Evolutionary conservation across 64 coral and sea anemone genomes (phyloP).

Genomic region (Cladopsammia gracilis): DNA sequence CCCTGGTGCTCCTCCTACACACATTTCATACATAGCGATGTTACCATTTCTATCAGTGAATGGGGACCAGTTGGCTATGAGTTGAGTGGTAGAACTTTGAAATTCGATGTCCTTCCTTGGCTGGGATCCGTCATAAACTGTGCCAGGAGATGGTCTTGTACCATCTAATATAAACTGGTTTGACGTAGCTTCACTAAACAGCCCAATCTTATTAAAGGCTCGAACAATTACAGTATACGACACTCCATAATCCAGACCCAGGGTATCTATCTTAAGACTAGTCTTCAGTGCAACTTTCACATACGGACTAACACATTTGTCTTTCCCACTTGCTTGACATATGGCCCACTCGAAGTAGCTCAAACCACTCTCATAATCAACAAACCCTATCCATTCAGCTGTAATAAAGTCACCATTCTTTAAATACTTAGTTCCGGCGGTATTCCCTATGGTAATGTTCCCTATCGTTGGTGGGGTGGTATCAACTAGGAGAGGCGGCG

Average conservation of each 20-base stretch:
- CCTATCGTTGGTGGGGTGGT: conserved; percentile 49
- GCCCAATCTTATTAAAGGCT: conserved; percentile 62
- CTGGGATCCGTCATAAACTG: conserved; percentile 41
- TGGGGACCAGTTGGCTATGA: conserved; percentile 75
- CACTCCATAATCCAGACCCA: conserved; percentile 28
- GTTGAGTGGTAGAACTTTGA: conserved; percentile 35
- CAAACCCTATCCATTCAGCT: conserved; percentile 62
- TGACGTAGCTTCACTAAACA: conserved; percentile 32
- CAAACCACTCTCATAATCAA: conserved; percentile 59
- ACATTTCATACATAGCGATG: conserved; percentile 59
- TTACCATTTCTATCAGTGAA: conserved; percentile 24
- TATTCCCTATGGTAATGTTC: conserved; percentile 21
- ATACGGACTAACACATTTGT: conserved; percentile 40
- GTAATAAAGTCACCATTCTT: conserved; percentile 12
- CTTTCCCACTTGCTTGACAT: not conserved
- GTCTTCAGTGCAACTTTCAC: conserved; percentile 52
- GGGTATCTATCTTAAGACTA: not conserved
- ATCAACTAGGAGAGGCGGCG: conserved; percentile 43
- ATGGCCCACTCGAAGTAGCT: conserved; percentile 65
- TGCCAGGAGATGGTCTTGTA: conserved; percentile 4
- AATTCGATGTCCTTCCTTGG: conserved; percentile 12
- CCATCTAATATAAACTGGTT: conserved; percentile 50
- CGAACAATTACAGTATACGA: conserved; percentile 48
- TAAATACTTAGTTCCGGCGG: not conserved
- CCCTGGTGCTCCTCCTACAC: conserved; percentile 37